Evolutionary conservation across 2,888 invertebrate species (phyloP).

Genomic region (Tanypteryx hageni): DNA sequence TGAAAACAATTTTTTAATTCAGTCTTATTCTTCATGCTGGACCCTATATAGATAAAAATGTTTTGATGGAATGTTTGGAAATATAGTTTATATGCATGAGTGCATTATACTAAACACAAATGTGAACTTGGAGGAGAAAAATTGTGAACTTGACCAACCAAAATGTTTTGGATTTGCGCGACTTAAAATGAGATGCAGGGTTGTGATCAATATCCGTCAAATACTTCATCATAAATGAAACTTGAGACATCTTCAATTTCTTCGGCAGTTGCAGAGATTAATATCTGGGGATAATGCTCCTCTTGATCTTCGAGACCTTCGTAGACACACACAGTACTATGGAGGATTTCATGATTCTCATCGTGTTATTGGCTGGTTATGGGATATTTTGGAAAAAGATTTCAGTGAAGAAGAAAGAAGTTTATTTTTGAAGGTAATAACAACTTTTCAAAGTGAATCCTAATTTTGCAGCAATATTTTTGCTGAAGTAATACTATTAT

Average conservation of each 20-base stretch:
- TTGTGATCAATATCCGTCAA: neutral
- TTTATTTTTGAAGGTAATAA: constrained; percentile 91
- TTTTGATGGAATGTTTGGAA: too few species aligned
- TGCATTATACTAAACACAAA: too few species aligned
- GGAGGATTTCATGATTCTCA: constrained; percentile 99
- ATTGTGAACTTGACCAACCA: too few species aligned
- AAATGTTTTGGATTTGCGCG: too few species aligned
- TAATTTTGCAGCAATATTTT: neutral
- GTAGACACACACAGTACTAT: constrained; percentile 97
- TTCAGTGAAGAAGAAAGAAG: constrained; percentile 94
- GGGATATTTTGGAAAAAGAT: constrained; percentile 98
- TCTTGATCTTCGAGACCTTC: constrained; percentile 90
- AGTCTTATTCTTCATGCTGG: neutral
- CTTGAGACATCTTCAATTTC: neutral
- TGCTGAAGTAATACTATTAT: constrained; percentile 44
- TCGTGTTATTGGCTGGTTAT: constrained; percentile 97
- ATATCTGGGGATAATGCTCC: constrained; percentile 98
- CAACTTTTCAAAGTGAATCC: neutral
- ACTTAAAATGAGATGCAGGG: too few species aligned
- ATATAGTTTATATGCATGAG: too few species aligned
- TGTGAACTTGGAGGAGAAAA: too few species aligned
- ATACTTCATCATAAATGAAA: neutral
- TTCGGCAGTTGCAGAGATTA: constrained; percentile 87
- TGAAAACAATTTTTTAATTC: neutral
- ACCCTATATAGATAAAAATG: neutral